Evolutionary conservation across 35 echinoderm and acorn worm species (phyloP).

Genomic region (Apostichopus californicus): DNA sequence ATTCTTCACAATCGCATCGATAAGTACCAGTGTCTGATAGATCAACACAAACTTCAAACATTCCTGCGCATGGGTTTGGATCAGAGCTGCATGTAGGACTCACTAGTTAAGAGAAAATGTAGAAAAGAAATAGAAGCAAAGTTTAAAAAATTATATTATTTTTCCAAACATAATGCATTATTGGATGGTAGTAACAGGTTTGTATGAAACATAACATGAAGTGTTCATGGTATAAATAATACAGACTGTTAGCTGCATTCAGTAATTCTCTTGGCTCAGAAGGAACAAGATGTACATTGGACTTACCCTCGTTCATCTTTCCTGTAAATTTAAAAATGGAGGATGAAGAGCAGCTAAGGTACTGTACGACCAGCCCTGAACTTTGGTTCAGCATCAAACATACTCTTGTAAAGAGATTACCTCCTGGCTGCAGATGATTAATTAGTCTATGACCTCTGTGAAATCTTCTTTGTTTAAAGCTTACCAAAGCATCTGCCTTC

Average conservation of each 20-base stretch:
- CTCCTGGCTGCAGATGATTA: not conserved
- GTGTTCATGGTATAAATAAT: too few species aligned
- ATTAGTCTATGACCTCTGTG: not conserved
- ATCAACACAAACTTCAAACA: conserved; percentile 36
- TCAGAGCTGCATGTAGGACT: conserved; percentile 41
- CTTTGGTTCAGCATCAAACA: not conserved
- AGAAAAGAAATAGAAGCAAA: too few species aligned
- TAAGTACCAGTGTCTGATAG: conserved; percentile 6
- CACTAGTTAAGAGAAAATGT: not conserved
- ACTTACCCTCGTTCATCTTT: not conserved
- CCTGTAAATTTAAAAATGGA: not conserved
- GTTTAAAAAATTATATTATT: too few species aligned
- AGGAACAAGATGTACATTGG: too few species aligned
- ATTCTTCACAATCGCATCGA: too few species aligned
- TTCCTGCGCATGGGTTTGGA: conserved; percentile 18
- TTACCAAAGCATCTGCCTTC: conserved; percentile 48
- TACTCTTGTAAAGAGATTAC: not conserved
- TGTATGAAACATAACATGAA: too few species aligned
- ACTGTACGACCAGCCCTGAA: not conserved
- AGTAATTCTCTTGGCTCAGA: too few species aligned
- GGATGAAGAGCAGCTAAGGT: too few species aligned
- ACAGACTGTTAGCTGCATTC: too few species aligned
- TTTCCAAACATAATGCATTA: too few species aligned
- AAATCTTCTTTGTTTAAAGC: not conserved
- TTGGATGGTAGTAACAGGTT: too few species aligned